A percentile compares a stretch with the other conserved stretches of the same genome.
These are phyloP conservation scores for Pampus argenteus DNA, from an alignment of 2,797 vertebrate genomes.

Conservation along the genomic window DNA sequence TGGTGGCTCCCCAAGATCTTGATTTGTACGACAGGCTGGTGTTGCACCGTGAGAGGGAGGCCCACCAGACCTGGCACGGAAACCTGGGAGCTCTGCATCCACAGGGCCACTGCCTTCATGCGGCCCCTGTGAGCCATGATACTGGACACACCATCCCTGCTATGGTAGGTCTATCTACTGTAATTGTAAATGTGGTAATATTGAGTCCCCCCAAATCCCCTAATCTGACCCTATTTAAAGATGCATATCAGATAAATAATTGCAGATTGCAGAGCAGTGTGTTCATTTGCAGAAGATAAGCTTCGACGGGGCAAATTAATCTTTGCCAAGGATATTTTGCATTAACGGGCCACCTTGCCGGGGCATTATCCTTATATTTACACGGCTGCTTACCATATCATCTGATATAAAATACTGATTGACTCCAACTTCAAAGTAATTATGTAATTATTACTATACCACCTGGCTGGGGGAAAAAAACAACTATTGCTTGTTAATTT, in stretches of 20 bases:
- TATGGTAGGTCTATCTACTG: slow-evolving; percentile 76
- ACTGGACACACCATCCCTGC: slow-evolving; percentile 82
- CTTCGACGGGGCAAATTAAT: background rate
- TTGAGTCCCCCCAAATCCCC: background rate
- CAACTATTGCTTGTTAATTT: too few species aligned
- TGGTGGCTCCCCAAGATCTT: slow-evolving; percentile 89
- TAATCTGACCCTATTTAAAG: background rate
- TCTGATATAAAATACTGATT: background rate
- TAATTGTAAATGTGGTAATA: background rate
- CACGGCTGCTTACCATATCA: background rate
- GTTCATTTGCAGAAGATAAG: background rate
- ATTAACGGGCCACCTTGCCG: background rate
- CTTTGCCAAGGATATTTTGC: slow-evolving; percentile 1
- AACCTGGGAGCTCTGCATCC: slow-evolving; percentile 68
- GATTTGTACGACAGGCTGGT: slow-evolving; percentile 92
- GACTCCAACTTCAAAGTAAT: background rate
- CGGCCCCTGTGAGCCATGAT: slow-evolving; percentile 62
- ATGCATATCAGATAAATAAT: slow-evolving; percentile 1
- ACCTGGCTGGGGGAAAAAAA: background rate
- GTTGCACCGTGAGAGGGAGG: slow-evolving; percentile 90
- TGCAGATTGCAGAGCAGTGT: background rate
- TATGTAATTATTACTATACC: background rate
- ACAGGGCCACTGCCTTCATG: slow-evolving; percentile 81
- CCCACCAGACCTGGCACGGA: slow-evolving; percentile 89
- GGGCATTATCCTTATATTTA: background rate